Evolutionary conservation across 2,888 invertebrate genomes (phyloP).

Genomic region (Liodrosophila aerea): DNA sequence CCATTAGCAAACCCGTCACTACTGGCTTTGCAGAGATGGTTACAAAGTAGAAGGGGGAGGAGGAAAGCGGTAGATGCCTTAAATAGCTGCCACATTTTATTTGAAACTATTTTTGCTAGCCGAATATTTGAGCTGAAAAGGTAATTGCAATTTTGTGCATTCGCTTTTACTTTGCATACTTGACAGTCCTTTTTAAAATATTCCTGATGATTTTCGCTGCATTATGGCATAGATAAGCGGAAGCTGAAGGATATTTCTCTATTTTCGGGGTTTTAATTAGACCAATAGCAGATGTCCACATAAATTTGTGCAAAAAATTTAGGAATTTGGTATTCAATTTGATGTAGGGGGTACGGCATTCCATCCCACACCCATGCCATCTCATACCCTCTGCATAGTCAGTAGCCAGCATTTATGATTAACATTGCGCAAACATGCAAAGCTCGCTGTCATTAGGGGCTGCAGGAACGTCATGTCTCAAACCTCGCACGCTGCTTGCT

Average conservation of each 20-base stretch:
- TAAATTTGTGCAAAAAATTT: conserved; percentile 53
- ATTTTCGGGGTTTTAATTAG: conserved; percentile 43
- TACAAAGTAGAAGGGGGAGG: neutral
- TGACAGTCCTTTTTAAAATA: conserved; percentile 15
- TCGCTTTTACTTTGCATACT: conserved; percentile 25
- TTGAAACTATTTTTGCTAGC: conserved; percentile 34
- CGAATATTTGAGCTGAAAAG: conserved; percentile 28
- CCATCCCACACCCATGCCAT: neutral
- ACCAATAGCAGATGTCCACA: conserved; percentile 53
- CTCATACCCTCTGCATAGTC: conserved; percentile 11
- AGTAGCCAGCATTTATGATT: conserved; percentile 61
- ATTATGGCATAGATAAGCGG: conserved; percentile 6
- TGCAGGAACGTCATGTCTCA: conserved; percentile 24
- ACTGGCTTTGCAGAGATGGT: too few species aligned
- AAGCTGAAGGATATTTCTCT: conserved; percentile 40
- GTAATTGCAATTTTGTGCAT: conserved; percentile 46
- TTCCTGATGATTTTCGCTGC: conserved; percentile 9
- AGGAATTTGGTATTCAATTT: conserved; percentile 24
- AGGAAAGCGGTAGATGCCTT: neutral
- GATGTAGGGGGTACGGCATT: neutral
- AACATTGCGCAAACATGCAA: conserved; percentile 72
- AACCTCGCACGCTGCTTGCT: conserved; percentile 4
- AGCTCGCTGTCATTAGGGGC: conserved; percentile 62
- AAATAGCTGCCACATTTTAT: conserved; percentile 62
- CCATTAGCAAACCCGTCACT: conserved; percentile 53